These are phyloP conservation scores for Rambutsinella grinnellia DNA, from an alignment of 2,888 invertebrate genomes.

Conservation along the genomic window DNA sequence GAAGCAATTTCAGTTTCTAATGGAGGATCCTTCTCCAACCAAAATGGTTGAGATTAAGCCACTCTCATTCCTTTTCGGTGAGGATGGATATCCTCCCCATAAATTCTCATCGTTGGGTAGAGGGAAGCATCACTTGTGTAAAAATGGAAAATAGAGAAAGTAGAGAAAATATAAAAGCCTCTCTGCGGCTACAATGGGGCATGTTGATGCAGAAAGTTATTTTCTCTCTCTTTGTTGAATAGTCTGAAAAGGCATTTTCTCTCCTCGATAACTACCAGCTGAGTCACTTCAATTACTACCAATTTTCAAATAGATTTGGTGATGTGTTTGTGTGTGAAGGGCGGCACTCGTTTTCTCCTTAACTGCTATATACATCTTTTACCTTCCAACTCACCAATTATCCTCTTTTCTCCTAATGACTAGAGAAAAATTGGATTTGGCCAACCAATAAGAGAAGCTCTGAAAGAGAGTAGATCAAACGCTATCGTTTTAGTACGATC, in stretches of 20 bases:
- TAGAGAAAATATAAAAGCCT: neutral
- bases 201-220: neutral
- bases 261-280: constrained; percentile 49
- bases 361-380: neutral
- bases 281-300: constrained; percentile 59
- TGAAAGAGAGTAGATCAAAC: neutral
- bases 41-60: too few species aligned
- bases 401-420: neutral
- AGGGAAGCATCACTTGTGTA: neutral
- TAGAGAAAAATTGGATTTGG: neutral
- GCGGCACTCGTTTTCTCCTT: constrained; percentile 22
- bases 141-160: constrained; percentile 1
- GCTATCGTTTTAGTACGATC: neutral
- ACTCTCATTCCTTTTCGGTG: too few species aligned
- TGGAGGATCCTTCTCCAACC: too few species aligned
- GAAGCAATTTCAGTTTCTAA: too few species aligned
- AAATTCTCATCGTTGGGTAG: neutral
- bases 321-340: constrained; percentile 25
- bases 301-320: constrained; percentile 55
- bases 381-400: neutral
- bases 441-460: neutral
- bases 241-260: constrained; percentile 58
- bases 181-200: neutral
- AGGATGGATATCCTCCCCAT: neutral
- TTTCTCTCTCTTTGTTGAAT: constrained; percentile 54